These are phyloP conservation scores for Albula glossodonta DNA, from an alignment of 2,113 vertebrate genomes.

Conservation along the genomic window DNA sequence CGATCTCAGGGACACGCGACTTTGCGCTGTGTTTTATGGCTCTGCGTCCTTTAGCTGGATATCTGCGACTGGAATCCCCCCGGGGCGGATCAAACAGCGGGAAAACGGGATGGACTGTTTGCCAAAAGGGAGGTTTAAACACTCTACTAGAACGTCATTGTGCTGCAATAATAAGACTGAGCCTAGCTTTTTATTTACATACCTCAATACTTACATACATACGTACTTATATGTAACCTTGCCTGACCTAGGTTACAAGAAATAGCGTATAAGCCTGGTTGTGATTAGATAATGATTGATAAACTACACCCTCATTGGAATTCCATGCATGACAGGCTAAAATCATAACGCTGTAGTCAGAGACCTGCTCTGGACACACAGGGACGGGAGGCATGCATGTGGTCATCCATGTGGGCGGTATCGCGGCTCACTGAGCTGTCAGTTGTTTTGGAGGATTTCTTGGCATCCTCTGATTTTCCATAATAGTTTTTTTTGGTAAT, in stretches of 20 bases:
- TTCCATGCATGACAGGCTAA: neutral
- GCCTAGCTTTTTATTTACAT: neutral
- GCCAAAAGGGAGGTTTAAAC: neutral
- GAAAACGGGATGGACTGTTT: neutral
- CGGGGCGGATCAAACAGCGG: neutral
- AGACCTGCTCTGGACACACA: neutral
- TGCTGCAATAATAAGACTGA: neutral
- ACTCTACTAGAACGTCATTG: neutral
- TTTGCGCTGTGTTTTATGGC: neutral
- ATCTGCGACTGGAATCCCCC: too few relatives aligned
- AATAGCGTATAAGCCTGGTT: too few relatives aligned
- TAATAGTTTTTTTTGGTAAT: constrained; percentile 7
- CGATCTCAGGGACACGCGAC: too few relatives aligned
- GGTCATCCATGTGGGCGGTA: neutral
- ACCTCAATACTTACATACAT: neutral
- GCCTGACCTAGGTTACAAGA: too few relatives aligned
- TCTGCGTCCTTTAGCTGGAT: neutral
- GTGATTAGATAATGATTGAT: too few relatives aligned
- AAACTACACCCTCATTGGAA: too few relatives aligned
- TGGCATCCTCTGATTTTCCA: constrained; percentile 21
- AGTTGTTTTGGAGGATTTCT: neutral
- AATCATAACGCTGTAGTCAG: neutral
- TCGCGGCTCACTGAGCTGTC: neutral
- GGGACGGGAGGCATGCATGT: neutral
- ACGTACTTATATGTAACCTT: neutral